Base-by-base conservation (phyloP, 2,888 invertebrate species). In the Dolichomitus sp. region DNA sequence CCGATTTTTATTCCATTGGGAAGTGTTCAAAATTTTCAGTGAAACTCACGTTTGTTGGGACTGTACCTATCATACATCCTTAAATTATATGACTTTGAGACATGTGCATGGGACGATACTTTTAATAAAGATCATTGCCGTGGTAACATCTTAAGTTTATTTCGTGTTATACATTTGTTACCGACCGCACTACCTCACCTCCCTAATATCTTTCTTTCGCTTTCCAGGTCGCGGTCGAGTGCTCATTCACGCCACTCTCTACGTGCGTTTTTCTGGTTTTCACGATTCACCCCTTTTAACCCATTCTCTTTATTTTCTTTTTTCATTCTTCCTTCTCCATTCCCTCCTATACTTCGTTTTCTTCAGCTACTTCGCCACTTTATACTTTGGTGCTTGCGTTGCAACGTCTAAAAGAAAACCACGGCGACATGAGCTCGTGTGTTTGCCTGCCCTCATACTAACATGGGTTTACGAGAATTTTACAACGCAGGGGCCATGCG, bases 361-460 rank as follows among this genome's bases (percentile, higher is more conserved):
- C 78, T 40, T 70, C 78, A 66, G 54, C 82, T 52, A 70, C 82
- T 75, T 61, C 42, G 74, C 57, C 59, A 57, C 70, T 79, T 79
- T 75, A 82, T 75, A 79, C 70, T 75, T 79, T 79, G 50, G 50
- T 70, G 74, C 70, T 82, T 82, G 74, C 74, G 70, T 75, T 79
- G 66, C 40, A 81, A 59, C 61, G 75, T 79, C 69, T 40, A 37
- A 70, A 70, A 30, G 14, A 57, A 57, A 68, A 37, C 74, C 52
- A 52, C 66, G 61, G 73, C 54, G 77, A 54, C 77, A 45, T 66
- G 45, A 37, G 69, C 7, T 27, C 57, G 33, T 65, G 70, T 57
- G 54, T 69, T 65, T 19, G 74, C 66, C 59, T 37, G 81, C 23
- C 48, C 48, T 33, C 37, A 14, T 19, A 48, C 48, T 7, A 48